Percentiles rank a stretch among this genome's conserved stretches.
Conservation (phyloP, 2,113 vertebrate genomes). For the Sarotherodon lohbergeri region DNA sequence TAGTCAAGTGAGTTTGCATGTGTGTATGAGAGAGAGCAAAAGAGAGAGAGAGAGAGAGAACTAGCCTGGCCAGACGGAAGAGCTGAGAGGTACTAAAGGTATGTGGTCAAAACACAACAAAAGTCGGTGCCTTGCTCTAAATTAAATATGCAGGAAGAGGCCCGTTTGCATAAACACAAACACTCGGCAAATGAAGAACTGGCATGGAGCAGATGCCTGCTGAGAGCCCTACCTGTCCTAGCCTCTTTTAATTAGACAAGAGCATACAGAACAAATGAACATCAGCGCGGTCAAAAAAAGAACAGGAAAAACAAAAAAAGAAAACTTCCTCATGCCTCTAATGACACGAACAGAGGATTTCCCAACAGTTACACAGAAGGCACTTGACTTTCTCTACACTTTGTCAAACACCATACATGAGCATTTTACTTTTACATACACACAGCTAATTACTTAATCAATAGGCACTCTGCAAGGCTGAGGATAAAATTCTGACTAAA, state of each 20-base stretch:
- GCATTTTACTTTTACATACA: neutral
- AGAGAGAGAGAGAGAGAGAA: neutral
- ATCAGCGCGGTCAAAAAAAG: conserved; percentile 10
- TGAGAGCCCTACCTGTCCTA: conserved; percentile 87
- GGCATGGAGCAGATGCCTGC: conserved; percentile 83
- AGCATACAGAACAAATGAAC: conserved; percentile 55
- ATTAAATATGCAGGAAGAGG: conserved; percentile 98
- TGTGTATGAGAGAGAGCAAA: neutral
- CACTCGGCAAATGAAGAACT: conserved; percentile 93
- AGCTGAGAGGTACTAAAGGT: conserved; percentile 84
- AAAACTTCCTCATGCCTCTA: neutral
- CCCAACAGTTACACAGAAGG: neutral
- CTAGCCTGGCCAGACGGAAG: conserved; percentile 66
- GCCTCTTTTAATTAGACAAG: conserved; percentile 65
- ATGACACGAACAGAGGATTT: neutral
- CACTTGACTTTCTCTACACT: neutral
- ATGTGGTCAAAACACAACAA: conserved; percentile 98
- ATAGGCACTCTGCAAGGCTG: neutral
- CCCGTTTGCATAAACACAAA: conserved; percentile 98
- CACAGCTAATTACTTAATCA: neutral
- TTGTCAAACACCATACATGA: neutral
- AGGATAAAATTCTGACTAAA: neutral
- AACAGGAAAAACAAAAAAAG: neutral
- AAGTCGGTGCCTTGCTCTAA: conserved; percentile 88
- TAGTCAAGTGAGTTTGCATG: conserved; percentile 1